Conservation (phyloP, 2,888 invertebrate genomes). For the Ectemnius lituratus region DNA sequence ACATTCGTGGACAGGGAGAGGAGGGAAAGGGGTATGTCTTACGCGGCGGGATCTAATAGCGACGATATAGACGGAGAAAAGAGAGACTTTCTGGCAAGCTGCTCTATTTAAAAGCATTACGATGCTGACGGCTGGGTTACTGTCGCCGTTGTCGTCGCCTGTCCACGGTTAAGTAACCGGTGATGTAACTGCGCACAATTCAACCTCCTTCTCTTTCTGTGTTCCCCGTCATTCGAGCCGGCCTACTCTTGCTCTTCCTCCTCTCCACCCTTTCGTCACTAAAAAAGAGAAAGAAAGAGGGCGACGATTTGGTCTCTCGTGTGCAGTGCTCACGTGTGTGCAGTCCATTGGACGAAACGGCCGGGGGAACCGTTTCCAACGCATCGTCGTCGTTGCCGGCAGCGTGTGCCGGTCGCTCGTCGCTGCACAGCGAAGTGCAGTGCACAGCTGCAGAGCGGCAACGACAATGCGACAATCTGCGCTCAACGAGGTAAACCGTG, state of each 20-base stretch:
- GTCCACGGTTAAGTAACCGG: constrained; percentile 60
- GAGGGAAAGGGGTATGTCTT: background rate
- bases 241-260: background rate
- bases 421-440: background rate
- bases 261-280: too few species aligned
- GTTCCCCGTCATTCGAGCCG: constrained; percentile 27
- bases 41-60: constrained; percentile 14
- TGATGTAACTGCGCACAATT: constrained; percentile 60
- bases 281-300: constrained; percentile 38
- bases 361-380: constrained; percentile 45
- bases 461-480: constrained; percentile 49
- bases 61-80: background rate
- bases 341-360: constrained; percentile 47
- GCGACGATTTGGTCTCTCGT: background rate
- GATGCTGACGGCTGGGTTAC: constrained; percentile 48
- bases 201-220: constrained; percentile 41
- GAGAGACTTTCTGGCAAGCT: constrained; percentile 36
- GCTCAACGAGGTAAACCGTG: constrained; percentile 38
- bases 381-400: constrained; percentile 21
- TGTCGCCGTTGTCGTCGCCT: constrained; percentile 39
- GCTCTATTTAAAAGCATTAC: constrained; percentile 59
- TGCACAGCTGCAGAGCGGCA: constrained; percentile 39
- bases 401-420: too few species aligned
- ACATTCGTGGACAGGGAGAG: background rate
- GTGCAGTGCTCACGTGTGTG: background rate